Evolutionary conservation across 2,797 vertebrate species (phyloP), one percentile per base, ranked within the genome.

Genomic region (Adrianichthys oophorus): DNA sequence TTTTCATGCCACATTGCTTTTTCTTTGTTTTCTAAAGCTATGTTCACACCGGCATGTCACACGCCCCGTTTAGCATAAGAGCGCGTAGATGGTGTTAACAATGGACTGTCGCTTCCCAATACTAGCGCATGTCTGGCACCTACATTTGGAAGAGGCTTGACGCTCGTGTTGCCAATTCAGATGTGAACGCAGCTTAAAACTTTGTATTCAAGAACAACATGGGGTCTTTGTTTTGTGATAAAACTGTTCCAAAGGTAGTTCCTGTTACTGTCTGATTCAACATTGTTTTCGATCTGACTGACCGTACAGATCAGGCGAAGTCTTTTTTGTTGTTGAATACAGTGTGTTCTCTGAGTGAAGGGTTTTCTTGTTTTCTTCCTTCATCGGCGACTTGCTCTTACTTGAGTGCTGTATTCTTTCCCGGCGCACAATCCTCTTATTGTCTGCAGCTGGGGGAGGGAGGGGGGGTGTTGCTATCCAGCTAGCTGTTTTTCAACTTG

Each of bases 371-470:
- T 59, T 66, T 68, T 53, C 65, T 56, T 68, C 71, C 61, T 48
- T 61, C 53, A 26, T 5, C 43, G 43, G 64, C 41, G 77, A 54
- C 61, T 43, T 7, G 42, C 57, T 60, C 47, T 32, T 3, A 37
- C 10, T 37, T 10, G 60, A 47, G 62, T 56, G 60, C 63, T 68
- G 54, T 46, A 15, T 45, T 67, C 56, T 56, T 51, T 44, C 62
- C 71, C 52, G 14, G 45, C 48, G 56, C 71, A 85, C 81, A 84
- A 63, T 72, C 52, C 53, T 66, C 50, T 61, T 52, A 67, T 78
- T 86, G 83, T 87, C 43, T 48, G 51, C 44, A 60, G 67, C 41
- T 1, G 58, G 57, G 7, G 7, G 29, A 7, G 26, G 4, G 26
- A 6, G 5, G 29, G 29, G 7, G 29, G 32, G 53, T 60, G 58